Base-by-base conservation (phyloP, 2,888 invertebrate species). In the Mesorhabditis spiculigera region DNA sequence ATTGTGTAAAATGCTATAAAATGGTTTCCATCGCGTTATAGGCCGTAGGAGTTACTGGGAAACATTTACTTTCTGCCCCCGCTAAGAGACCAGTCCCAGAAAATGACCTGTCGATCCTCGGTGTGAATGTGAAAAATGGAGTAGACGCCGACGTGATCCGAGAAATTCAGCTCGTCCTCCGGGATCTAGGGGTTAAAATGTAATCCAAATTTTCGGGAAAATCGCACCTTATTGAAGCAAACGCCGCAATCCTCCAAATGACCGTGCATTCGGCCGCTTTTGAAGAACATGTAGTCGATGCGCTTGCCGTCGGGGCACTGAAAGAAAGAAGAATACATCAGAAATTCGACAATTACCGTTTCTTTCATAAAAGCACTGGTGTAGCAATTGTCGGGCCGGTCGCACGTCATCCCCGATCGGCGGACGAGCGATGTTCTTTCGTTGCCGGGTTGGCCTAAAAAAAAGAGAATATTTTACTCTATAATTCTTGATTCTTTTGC, bases 231-330 rank as follows among this genome's bases (percentile, higher is more conserved):
- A 65, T 80, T 78, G 45, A 79, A 63, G 0, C 76, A 75, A 58
- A 76, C 74, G 65, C 76, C 76, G 64, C 79, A 80, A 45, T 75
- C 75, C 16, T 76, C 75, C 69, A 79, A 63, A 10, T 70, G 69
- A 45, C 75, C 77, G 65, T 77, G 73, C 71, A 74, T 75, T 16
- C 81, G 65, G 61, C 86, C 87, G 64, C 77, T 77, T 72, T 86
- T 85, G 86, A 91, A 93, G 80, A 95, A 88, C 78, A 97, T 91
- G 86, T 95, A 94, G 88, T 97, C 97, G 79, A 97, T 94, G 73
- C 95, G 90, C 86, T 93, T 92, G 28, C 95, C 95, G 63, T 90
- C 75, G 44, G 65, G 70, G 77, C 5, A 58, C 63, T 45, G 68
- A 66, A 3, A 89, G 87, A 68, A 88, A 81, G 65, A 87, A 88